Evolutionary conservation across 1,140 invertebrate species (phyloP).

Genomic region (Dufourea novaeangliae): DNA sequence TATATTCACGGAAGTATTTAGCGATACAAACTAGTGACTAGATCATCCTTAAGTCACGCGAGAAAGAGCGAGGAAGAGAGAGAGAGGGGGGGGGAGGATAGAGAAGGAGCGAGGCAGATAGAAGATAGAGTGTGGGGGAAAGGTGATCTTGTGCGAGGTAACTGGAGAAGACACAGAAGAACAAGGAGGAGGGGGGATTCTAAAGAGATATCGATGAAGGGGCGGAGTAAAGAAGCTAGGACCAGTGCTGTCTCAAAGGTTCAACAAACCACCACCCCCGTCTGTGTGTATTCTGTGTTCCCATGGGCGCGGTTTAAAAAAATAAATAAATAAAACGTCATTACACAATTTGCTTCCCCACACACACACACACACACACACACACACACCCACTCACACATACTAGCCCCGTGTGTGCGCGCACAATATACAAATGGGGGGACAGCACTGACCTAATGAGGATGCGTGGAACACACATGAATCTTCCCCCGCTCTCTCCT

Average conservation of each 20-base stretch:
- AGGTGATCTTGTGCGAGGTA: conserved; percentile 22
- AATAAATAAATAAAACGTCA: too few species aligned
- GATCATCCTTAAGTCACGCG: conserved; percentile 71
- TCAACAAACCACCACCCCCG: too few species aligned
- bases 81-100: not conserved
- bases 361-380: too few species aligned
- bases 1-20: conserved; percentile 74
- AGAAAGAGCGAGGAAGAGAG: conserved; percentile 60
- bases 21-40: conserved; percentile 74
- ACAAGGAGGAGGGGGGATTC: not conserved
- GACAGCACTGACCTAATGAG: not conserved
- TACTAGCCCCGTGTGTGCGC: too few species aligned
- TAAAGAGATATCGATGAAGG: not conserved
- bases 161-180: conserved; percentile 19
- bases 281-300: too few species aligned
- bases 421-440: not conserved
- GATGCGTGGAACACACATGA: too few species aligned
- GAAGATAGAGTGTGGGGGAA: too few species aligned
- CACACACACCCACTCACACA: too few species aligned
- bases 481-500: conserved; percentile 7
- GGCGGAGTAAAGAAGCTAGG: not conserved
- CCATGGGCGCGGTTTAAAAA: too few species aligned
- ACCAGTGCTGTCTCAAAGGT: not conserved
- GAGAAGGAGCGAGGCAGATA: not conserved
- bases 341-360: too few species aligned